phyloP scores from a whole-genome alignment of 1,140 invertebrate genomes.

The Habropoda laboriosa region DNA sequence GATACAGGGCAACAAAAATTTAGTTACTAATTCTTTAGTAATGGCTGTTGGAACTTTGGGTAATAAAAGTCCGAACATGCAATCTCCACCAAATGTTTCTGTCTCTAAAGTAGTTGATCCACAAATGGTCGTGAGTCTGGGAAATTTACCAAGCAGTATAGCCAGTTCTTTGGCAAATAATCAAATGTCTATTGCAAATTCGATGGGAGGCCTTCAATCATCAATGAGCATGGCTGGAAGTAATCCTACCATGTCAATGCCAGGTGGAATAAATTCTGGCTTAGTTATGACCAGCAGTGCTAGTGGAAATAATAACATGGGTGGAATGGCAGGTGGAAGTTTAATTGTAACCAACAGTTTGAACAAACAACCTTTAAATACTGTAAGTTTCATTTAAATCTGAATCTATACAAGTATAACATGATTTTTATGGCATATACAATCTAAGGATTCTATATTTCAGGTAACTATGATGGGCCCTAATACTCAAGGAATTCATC shows the following conservation, averaged over 20 bases:
- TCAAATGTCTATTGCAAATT: constrained; percentile 84
- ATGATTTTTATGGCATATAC: not conserved
- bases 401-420: not conserved
- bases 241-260: constrained; percentile 84
- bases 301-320: constrained; percentile 78
- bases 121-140: constrained; percentile 83
- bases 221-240: constrained; percentile 85
- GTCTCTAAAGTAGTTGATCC: constrained; percentile 84
- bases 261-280: constrained; percentile 83
- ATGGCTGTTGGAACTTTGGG: constrained; percentile 87
- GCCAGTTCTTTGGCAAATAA: constrained; percentile 83
- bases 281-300: constrained; percentile 82
- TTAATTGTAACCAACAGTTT: constrained; percentile 85
- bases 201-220: constrained; percentile 81
- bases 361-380: constrained; percentile 86
- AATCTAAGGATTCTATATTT: constrained; percentile 16
- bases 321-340: constrained; percentile 84
- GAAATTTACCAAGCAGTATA: constrained; percentile 84
- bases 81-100: constrained; percentile 90
- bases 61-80: constrained; percentile 90
- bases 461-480: constrained; percentile 80
- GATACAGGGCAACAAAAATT: constrained; percentile 87
- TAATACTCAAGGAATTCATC: constrained; percentile 79
- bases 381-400: constrained; percentile 60
- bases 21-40: constrained; percentile 87